Evolutionary conservation across 1,140 invertebrate species (phyloP), one percentile per base, ranked within the genome.

Genomic region (Listronotus bonariensis): DNA sequence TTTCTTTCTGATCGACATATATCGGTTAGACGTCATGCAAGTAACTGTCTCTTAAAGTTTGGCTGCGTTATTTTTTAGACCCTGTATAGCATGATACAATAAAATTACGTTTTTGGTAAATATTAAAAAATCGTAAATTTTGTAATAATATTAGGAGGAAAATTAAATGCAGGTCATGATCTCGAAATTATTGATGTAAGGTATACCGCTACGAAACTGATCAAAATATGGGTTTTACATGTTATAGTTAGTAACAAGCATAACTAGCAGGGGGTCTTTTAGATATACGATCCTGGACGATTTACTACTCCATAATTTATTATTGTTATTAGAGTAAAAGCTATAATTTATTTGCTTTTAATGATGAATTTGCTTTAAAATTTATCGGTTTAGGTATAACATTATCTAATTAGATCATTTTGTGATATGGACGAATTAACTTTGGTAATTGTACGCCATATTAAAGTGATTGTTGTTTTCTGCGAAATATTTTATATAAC

Each of bases 241-340:
- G 45, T 48, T 48, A 48, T 48, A 48, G 45, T 48, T 48, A 48
- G 5, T 58, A 46, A 58, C 55, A 58, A 48, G 34, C 43, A 15
- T 48, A 26, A 15, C 15, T 15, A 32, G 41, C 60, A 55, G 60
- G 60, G 51, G 49, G 60, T 43, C 42, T 43, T 20, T 41, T 8
- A 41, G 57, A 41, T 38, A 40, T 51, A 40, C 56, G 42, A 17
- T 46, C 26, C 56, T 56, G 56, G 56, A 58, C 57, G 45, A 45
- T 60, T 60, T 60, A 31, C 41, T 46, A 51, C 57, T 43, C 60
- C 43, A 38, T 62, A 62, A 62, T 62, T 55, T 62, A 54, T 54
- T 54, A 42, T 31, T 62, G 31, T 54, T 62, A 62, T 62, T 62
- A 62, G 54, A 62, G 34, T 54, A 54, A 53, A 62, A 54, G 49